These are phyloP conservation scores for Cryptus viduatorius DNA, from an alignment of 2,888 invertebrate species.

Conservation along the genomic window DNA sequence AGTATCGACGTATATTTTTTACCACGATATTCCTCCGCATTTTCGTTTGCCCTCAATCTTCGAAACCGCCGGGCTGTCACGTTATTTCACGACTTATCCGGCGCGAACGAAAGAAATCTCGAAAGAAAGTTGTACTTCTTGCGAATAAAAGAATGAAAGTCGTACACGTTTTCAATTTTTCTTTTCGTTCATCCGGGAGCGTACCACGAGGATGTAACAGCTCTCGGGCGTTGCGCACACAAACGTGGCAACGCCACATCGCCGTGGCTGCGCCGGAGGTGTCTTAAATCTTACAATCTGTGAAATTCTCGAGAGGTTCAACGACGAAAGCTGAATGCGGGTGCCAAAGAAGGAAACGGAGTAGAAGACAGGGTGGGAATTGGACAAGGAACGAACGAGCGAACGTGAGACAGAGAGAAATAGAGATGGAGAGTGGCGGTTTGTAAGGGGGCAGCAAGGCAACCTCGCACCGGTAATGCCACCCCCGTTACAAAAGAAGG, in stretches of 20 bases:
- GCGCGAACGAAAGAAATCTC: constrained; percentile 13
- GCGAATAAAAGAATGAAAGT: constrained; percentile 30
- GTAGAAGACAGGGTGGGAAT: constrained; percentile 13
- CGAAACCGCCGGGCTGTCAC: background rate
- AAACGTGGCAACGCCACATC: constrained; percentile 19
- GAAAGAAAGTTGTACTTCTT: constrained; percentile 6
- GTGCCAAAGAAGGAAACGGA: constrained; percentile 53
- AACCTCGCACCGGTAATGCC: constrained; percentile 47
- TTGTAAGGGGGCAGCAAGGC: constrained; percentile 22
- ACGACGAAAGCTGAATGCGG: constrained; percentile 48
- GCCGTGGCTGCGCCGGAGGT: constrained; percentile 55
- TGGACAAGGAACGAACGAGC: constrained; percentile 1
- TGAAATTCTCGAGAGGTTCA: constrained; percentile 66
- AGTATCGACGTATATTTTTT: background rate
- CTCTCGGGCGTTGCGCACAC: constrained; percentile 12
- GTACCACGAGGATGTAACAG: constrained; percentile 24
- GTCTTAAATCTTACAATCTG: constrained; percentile 69
- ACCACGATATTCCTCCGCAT: too few species aligned
- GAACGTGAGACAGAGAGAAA: constrained; percentile 21
- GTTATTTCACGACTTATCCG: background rate
- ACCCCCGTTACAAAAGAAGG: constrained; percentile 53
- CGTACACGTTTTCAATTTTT: constrained; percentile 69
- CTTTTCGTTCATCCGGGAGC: constrained; percentile 32
- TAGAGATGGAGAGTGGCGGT: constrained; percentile 12
- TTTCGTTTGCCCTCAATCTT: too few species aligned